Conservation (phyloP, 1,140 invertebrate genomes). For the Diachasma alloeum region DNA sequence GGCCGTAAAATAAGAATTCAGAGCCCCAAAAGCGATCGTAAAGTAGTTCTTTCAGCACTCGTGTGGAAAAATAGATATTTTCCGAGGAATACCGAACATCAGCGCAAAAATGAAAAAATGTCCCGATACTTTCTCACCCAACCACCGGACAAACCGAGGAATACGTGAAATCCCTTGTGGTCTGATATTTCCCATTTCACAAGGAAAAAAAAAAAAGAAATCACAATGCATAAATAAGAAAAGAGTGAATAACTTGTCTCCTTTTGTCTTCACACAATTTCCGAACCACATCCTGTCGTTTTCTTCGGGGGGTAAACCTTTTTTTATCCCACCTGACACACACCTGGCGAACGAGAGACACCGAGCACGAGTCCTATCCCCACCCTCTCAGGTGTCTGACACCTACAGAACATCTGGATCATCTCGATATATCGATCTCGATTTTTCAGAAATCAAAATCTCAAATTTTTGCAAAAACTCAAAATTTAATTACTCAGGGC, state of each 20-base stretch:
- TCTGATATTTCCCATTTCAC: not conserved
- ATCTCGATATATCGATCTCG: not conserved
- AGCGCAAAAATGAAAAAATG: no score
- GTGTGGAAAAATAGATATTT: no score
- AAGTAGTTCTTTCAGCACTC: no score
- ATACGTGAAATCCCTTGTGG: not conserved
- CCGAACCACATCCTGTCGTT: constrained; percentile 24
- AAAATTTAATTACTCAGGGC: no score
- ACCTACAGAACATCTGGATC: not conserved
- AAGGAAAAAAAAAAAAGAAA: constrained; percentile 13
- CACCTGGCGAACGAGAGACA: constrained; percentile 19
- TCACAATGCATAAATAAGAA: constrained; percentile 9
- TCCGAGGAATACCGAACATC: no score
- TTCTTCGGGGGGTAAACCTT: not conserved
- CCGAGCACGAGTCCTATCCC: not conserved
- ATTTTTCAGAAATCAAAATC: no score
- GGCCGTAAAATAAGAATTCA: no score
- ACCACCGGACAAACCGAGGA: no score
- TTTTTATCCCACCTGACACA: constrained; percentile 20
- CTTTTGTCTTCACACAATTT: not conserved
- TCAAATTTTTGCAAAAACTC: no score
- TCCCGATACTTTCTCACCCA: no score
- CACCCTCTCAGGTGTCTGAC: not conserved
- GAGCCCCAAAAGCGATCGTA: no score
- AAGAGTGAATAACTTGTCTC: not conserved